phyloP scores from a whole-genome alignment of 35 echinoderm and acorn worm genomes.

The Ophioderma brevispina region DNA sequence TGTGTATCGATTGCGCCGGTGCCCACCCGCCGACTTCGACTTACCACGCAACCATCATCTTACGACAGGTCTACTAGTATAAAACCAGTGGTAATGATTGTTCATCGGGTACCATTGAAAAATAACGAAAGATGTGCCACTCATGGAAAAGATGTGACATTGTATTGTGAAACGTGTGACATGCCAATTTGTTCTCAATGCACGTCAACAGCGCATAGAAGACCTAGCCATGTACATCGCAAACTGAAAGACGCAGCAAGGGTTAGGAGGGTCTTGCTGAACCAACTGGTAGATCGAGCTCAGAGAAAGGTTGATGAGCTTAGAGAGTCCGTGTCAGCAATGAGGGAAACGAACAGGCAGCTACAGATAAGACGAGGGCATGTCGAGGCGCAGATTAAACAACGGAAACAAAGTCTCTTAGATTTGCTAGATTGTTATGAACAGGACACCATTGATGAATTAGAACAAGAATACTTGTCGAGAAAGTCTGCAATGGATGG shows the following conservation, averaged over 20 bases:
- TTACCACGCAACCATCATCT: conserved; percentile 71
- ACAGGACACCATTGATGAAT: conserved; percentile 66
- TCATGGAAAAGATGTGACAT: conserved; percentile 70
- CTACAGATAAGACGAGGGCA: conserved; percentile 57
- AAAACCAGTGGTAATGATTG: conserved; percentile 60
- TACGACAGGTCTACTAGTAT: conserved; percentile 82
- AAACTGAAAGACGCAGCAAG: conserved; percentile 57
- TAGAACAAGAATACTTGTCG: conserved; percentile 57
- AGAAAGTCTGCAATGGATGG: conserved; percentile 64
- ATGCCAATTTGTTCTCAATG: conserved; percentile 88
- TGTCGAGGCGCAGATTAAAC: conserved; percentile 55
- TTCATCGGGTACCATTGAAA: conserved; percentile 61
- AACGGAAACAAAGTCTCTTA: conserved; percentile 54
- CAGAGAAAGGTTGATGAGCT: conserved; percentile 59
- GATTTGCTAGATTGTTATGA: conserved; percentile 65
- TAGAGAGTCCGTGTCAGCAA: conserved; percentile 54
- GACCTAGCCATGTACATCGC: conserved; percentile 53
- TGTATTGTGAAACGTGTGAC: conserved; percentile 95
- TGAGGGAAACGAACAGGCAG: conserved; percentile 78
- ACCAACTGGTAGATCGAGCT: conserved; percentile 63
- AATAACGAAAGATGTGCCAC: conserved; percentile 63
- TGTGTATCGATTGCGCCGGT: conserved; percentile 85
- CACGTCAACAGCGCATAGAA: conserved; percentile 43
- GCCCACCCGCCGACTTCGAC: conserved; percentile 79
- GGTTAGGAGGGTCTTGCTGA: conserved; percentile 52